Base-by-base conservation (phyloP, 2,113 vertebrate genomes). In the Ptilonorhynchus violaceus region DNA sequence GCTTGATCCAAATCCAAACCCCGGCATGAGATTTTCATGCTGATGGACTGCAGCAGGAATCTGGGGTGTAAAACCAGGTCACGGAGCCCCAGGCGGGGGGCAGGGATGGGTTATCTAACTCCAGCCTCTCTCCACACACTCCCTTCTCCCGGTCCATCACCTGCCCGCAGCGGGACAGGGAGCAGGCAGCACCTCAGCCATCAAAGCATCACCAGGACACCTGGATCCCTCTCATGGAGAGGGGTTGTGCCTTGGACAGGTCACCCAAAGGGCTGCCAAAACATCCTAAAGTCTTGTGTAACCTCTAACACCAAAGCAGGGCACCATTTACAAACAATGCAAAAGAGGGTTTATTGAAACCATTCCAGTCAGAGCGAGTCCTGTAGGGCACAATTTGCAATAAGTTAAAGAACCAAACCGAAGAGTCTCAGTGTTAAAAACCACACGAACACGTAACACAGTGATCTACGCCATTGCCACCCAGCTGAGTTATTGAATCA, bases 271-370 rank as follows among this genome's bases (percentile, higher is more conserved):
- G 17, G 28, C 78, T 85, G 74, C 42, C 91, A 85, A 66, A 66
- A 41, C 49, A 14, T 6, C 50, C 75, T 17, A 0, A 15, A 19
- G 6, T 52, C 75, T 62, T 37, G 42, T 30, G 1, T 21, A 62
- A 74, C 27, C 56, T 47, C 27, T 41, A 39, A 9, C 4, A 39
- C 25, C 39, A 85, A 83, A 88, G 85, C 88, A 73, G 21, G 68
- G 88, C 72, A 85, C 76, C 58, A 8, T 95, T 93, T 88, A 86
- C 79, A 94, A 89, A 97, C 91, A 96, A 97, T 95, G 96, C 93
- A 95, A 95, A 97, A 96, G 82, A 91, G 63, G 91, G 95, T 98
- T 98, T 97, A 97, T 93, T 97, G 96, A 72, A 95, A 93, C 86
- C 66, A 11, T 72, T 52, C 72, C 0, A 25, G 79, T 93, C 42